Evolutionary conservation across 2,113 vertebrate species (phyloP).

Genomic region (Pygoscelis antarcticus): DNA sequence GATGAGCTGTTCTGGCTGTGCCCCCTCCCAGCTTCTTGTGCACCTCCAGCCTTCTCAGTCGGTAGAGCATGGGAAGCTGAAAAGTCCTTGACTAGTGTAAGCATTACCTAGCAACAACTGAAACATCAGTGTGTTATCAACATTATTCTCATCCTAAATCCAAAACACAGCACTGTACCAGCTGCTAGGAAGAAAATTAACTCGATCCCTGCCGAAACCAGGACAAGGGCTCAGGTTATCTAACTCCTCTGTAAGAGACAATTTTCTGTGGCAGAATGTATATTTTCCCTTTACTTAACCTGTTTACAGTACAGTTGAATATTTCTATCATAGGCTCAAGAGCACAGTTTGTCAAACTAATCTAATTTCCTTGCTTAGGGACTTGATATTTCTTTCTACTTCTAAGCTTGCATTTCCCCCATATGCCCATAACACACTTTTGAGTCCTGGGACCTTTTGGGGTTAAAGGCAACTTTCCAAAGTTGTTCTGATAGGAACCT

Average conservation of each 20-base stretch:
- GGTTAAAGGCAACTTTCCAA: background rate
- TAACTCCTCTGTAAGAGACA: background rate
- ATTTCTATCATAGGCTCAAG: background rate
- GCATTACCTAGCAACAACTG: no score
- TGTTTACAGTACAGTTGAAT: background rate
- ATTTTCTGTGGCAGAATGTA: background rate
- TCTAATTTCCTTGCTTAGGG: background rate
- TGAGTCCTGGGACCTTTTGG: background rate
- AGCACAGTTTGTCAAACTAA: background rate
- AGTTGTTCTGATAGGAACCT: background rate
- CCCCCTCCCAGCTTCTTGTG: no score
- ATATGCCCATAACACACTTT: background rate
- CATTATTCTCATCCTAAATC: no score
- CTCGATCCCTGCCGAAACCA: no score
- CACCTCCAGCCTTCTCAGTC: no score
- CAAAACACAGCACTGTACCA: no score
- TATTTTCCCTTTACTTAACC: background rate
- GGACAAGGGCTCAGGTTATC: background rate
- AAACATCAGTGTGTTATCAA: no score
- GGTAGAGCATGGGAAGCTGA: no score
- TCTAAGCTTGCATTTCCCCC: background rate
- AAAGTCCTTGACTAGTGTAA: no score
- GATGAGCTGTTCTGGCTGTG: no score
- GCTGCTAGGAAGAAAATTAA: no score
- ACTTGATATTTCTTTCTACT: background rate